phyloP scores from a whole-genome alignment of 2,113 vertebrate genomes.

The Rana temporaria region DNA sequence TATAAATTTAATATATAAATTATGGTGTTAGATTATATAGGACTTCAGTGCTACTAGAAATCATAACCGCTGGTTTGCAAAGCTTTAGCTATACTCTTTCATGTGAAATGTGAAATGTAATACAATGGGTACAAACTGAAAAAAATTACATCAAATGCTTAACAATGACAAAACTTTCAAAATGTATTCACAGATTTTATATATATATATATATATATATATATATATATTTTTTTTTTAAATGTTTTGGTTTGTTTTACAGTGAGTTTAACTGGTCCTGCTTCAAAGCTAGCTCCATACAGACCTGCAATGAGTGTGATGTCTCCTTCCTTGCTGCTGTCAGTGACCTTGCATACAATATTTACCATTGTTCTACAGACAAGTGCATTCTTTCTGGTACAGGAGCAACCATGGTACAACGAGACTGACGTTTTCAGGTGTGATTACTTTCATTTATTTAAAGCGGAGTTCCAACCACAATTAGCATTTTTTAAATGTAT shows the following conservation, averaged over 20 bases:
- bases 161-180: not conserved
- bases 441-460: not conserved
- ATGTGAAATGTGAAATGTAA: too few relatives aligned
- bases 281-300: slow-evolving; percentile 74
- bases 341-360: slow-evolving; percentile 74
- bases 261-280: slow-evolving; percentile 79
- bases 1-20: too few relatives aligned
- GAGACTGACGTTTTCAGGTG: slow-evolving; percentile 62
- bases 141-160: too few relatives aligned
- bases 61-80: too few relatives aligned
- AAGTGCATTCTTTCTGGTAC: slow-evolving; percentile 72
- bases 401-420: slow-evolving; percentile 78
- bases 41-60: too few relatives aligned
- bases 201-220: too few relatives aligned
- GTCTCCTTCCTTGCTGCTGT: slow-evolving; percentile 76
- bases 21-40: too few relatives aligned
- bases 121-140: too few relatives aligned
- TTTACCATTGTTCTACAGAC: slow-evolving; percentile 74
- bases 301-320: slow-evolving; percentile 72
- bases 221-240: not conserved
- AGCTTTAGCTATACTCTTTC: too few relatives aligned
- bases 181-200: too few relatives aligned
- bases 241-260: slow-evolving; percentile 47
- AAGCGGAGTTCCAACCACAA: too few relatives aligned
- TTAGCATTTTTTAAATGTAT: too few relatives aligned